Evolutionary conservation across 2,888 invertebrate genomes (phyloP).

Genomic region (Cyclophora punctaria): DNA sequence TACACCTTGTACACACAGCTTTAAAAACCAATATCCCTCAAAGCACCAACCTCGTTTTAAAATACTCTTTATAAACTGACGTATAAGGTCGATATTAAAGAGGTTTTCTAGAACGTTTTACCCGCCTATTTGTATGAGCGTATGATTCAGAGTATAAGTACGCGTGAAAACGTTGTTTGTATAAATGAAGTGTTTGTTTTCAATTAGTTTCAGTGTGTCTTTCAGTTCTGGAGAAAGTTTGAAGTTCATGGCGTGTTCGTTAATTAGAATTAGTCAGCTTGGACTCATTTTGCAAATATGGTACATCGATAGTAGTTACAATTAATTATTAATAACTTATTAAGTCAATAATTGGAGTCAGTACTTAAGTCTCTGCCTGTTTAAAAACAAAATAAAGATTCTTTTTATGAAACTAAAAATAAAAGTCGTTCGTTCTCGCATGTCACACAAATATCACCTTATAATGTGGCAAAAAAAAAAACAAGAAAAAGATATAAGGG

Average conservation of each 20-base stretch:
- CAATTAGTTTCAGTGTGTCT: slow-evolving; percentile 14
- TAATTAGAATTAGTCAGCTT: no score
- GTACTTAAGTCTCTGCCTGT: slow-evolving; percentile 1
- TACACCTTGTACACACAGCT: no score
- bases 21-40: no score
- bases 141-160: slow-evolving; percentile 50
- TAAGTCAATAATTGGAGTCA: not conserved
- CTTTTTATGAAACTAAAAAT: slow-evolving; percentile 21
- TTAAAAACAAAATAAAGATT: not conserved
- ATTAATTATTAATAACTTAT: no score
- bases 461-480: slow-evolving; percentile 43
- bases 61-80: not conserved
- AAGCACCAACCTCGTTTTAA: not conserved
- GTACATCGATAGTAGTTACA: no score
- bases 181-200: slow-evolving; percentile 36
- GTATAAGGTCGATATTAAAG: not conserved
- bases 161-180: slow-evolving; percentile 45
- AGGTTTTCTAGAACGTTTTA: slow-evolving; percentile 19
- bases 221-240: no score
- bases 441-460: slow-evolving; percentile 56
- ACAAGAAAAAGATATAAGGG: slow-evolving; percentile 50
- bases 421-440: slow-evolving; percentile 36
- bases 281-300: no score
- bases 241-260: no score
- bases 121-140: slow-evolving; percentile 52